Evolutionary conservation across 2,888 invertebrate genomes (phyloP).

Genomic region (Cinara cedri): DNA sequence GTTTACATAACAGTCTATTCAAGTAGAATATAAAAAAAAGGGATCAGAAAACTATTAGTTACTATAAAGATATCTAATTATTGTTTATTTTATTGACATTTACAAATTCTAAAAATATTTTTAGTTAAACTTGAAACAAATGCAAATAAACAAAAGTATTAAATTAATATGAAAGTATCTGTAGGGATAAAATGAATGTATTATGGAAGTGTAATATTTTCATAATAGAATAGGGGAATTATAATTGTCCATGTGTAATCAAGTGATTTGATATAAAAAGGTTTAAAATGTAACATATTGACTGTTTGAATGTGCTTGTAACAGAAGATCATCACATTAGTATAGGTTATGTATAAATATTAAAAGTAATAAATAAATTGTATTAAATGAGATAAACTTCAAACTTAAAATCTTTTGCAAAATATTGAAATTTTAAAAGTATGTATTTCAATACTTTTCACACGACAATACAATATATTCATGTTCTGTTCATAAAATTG

Average conservation of each 20-base stretch:
- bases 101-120: background rate
- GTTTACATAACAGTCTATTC: background rate
- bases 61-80: background rate
- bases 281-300: background rate
- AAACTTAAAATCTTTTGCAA: background rate
- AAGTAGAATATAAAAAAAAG: background rate
- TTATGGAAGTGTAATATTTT: background rate
- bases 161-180: background rate
- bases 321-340: background rate
- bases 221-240: background rate
- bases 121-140: background rate
- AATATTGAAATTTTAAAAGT: background rate
- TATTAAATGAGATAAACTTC: background rate
- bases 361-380: background rate
- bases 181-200: background rate
- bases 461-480: background rate
- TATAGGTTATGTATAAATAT: background rate
- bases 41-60: constrained; percentile 2
- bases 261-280: background rate
- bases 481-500: background rate
- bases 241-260: background rate
- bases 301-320: background rate
- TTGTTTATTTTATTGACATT: background rate
- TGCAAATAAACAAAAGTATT: background rate
- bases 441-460: background rate